Evolutionary conservation across 2,888 invertebrate species (phyloP), one percentile per base, ranked within the genome.

Genomic region (Brenthis ino): DNA sequence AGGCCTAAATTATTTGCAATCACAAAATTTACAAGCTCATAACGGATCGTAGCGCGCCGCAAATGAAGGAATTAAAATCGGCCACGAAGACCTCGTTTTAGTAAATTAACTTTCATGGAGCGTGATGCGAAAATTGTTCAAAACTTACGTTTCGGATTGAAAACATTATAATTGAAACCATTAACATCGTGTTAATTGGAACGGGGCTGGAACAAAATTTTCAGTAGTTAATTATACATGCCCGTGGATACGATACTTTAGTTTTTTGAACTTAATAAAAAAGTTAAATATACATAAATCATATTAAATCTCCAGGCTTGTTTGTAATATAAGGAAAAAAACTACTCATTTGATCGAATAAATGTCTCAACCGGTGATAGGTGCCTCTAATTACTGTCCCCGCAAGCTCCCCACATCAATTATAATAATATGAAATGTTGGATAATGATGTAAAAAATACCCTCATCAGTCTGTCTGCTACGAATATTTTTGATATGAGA

Each of bases 1-100:
- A 77, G 76, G 77, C 78, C 77, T 75, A 78, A 82, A 85, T 84
- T 81, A 83, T 82, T 81, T 80, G 74, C 68, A 68, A 71, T 70
- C 70, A 73, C 70, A 63, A 67, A 70, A 70, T 72, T 72, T 67
- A 64, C 65, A 60, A 61, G 48, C 64, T 68, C 61, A 57, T 69
- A 64, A 64, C 69, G 58, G 48, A 20, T 53, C 56, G 63, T 14
- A 56, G 43, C 56, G 61, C 28, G 53, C 64, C 71, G 50, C 51
- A 61, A 63, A 67, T 57, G 61, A 51, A 56, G 56, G 67, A 57
- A 67, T 63, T 63, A 57, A 67, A 63, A 63, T 67, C 43, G 55
- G 51, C 56, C 56, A 67, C 48, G 55, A 61, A 68, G 47, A 50
- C 64, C n/a, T 51, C 65, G 50, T 48, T 55, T 57, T 68, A 60